Percentiles rank a stretch among this genome's conserved stretches.
phyloP scores from a whole-genome alignment of 1,140 invertebrate genomes.

The Cylas formicarius region DNA sequence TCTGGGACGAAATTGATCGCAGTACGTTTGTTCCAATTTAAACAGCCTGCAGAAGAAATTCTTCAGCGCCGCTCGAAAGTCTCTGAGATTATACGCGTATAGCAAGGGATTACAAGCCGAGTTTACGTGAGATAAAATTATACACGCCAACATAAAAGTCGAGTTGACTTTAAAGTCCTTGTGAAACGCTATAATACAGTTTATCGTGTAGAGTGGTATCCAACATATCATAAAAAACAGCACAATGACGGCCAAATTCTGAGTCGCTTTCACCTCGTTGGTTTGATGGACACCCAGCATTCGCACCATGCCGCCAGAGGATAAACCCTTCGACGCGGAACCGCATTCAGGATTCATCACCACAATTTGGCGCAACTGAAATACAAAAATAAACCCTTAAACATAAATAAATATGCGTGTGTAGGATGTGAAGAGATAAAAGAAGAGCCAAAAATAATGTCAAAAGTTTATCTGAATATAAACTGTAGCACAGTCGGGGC shows the following conservation, averaged over 20 bases:
- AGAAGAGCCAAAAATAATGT: too few relatives aligned
- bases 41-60: constrained; percentile 53
- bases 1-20: constrained; percentile 9
- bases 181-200: constrained; percentile 78
- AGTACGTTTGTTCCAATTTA: constrained; percentile 34
- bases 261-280: constrained; percentile 84
- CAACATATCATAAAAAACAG: constrained; percentile 88
- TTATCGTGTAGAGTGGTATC: constrained; percentile 87
- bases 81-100: constrained; percentile 84
- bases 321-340: constrained; percentile 18
- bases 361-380: constrained; percentile 51
- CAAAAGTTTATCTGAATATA: too few relatives aligned
- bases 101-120: constrained; percentile 81
- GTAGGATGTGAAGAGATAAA: too few relatives aligned
- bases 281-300: constrained; percentile 71
- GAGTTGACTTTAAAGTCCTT: constrained; percentile 57
- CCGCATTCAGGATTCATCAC: constrained; percentile 47
- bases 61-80: constrained; percentile 70
- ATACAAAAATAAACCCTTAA: constrained; percentile 7
- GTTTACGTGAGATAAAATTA: constrained; percentile 82
- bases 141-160: constrained; percentile 69
- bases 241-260: constrained; percentile 84
- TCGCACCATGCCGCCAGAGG: constrained; percentile 61
- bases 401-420: too few relatives aligned
- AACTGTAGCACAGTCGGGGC: too few relatives aligned